phyloP scores from a whole-genome alignment of 2,888 invertebrate species.

The Phlogophora meticulosa region DNA sequence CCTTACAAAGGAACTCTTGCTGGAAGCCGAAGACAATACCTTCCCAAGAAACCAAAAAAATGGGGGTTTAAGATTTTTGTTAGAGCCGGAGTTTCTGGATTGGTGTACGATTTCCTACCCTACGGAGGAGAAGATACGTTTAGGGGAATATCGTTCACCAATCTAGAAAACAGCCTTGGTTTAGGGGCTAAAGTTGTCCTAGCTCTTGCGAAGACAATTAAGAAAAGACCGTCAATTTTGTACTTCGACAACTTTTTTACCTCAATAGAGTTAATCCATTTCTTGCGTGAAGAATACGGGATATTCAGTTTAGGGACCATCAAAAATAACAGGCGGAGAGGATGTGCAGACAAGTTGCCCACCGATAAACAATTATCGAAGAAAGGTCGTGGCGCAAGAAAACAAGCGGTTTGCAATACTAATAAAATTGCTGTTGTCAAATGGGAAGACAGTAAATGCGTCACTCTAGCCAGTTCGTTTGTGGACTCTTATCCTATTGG shows the following conservation, averaged over 20 bases:
- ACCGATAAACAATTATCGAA: conserved; percentile 5
- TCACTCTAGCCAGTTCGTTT: conserved; percentile 5
- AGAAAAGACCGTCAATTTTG: neutral
- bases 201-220: conserved; percentile 6
- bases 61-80: conserved; percentile 17
- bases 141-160: neutral
- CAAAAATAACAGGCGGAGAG: conserved; percentile 1
- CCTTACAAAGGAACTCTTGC: conserved; percentile 5
- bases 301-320: conserved; percentile 18
- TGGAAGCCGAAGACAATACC: neutral
- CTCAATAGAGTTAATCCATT: conserved; percentile 15
- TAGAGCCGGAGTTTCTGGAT: conserved; percentile 5
- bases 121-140: conserved; percentile 9
- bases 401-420: neutral
- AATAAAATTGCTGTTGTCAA: conserved; percentile 1
- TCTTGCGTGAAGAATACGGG: neutral
- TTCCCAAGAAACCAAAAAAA: neutral
- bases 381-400: neutral
- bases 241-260: conserved; percentile 39
- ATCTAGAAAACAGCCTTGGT: neutral
- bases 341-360: neutral
- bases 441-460: conserved; percentile 10
- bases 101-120: conserved; percentile 6
- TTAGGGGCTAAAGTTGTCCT: conserved; percentile 11
- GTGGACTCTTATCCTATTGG: conserved; percentile 2